Evolutionary conservation across 2,888 invertebrate genomes (phyloP).

Genomic region (Meteorus cinctellus): DNA sequence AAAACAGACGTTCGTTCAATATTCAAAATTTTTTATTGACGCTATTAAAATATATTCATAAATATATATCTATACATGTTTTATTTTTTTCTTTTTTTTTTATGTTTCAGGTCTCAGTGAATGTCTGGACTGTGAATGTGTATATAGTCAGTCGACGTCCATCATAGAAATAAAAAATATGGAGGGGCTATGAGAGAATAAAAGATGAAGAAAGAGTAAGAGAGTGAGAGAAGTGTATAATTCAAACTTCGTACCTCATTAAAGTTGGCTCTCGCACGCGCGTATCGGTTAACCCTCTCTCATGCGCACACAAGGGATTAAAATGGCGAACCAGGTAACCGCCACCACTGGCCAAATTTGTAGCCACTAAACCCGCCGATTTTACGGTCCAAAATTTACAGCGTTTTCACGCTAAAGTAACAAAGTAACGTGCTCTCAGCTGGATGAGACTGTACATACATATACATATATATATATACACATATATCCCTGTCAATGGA

Average conservation of each 20-base stretch:
- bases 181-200: constrained; percentile 20
- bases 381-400: constrained; percentile 69
- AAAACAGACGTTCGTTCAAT: constrained; percentile 14
- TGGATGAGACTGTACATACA: not conserved
- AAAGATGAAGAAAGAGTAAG: not conserved
- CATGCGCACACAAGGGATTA: constrained; percentile 58
- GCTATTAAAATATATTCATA: constrained; percentile 5
- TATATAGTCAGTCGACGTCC: constrained; percentile 13
- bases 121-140: not conserved
- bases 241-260: constrained; percentile 70
- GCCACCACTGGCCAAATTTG: constrained; percentile 66
- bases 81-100: not conserved
- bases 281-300: constrained; percentile 45
- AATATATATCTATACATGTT: not conserved
- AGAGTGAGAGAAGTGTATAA: constrained; percentile 61
- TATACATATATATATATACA: not conserved
- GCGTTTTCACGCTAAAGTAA: constrained; percentile 68
- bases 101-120: constrained; percentile 3
- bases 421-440: constrained; percentile 59
- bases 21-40: constrained; percentile 13
- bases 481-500: not conserved
- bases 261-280: constrained; percentile 60
- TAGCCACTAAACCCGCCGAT: constrained; percentile 69
- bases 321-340: constrained; percentile 52
- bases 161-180: constrained; percentile 34